phyloP scores from a whole-genome alignment of 2,797 vertebrate genomes.

The Petrocephalus sullivani region DNA sequence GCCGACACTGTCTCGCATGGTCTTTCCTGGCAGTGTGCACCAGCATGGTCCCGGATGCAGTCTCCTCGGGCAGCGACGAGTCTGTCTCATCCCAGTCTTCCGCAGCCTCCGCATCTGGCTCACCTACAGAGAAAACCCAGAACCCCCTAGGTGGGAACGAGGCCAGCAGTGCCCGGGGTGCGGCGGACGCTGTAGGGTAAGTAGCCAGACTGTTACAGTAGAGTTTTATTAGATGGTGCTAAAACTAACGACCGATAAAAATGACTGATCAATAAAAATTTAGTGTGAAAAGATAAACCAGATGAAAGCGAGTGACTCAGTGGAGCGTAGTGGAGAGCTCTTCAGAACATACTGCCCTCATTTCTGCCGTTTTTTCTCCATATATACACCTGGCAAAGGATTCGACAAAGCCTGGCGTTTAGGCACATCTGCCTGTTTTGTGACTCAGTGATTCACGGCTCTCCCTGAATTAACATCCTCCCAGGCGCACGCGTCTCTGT shows the following conservation, averaged over 20 bases:
- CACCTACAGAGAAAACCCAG: conserved; percentile 60
- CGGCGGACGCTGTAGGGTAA: conserved; percentile 59
- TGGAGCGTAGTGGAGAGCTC: not conserved
- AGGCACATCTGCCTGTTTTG: not conserved
- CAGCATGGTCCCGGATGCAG: conserved; percentile 66
- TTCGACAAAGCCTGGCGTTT: not conserved
- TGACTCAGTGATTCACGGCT: not conserved
- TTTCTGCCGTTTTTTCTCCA: not conserved
- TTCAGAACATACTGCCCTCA: not conserved
- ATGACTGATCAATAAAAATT: not conserved
- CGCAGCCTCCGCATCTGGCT: conserved; percentile 60
- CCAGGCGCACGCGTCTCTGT: not conserved
- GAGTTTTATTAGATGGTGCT: not conserved
- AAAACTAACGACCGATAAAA: not conserved
- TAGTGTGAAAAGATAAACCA: not conserved
- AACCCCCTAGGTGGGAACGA: conserved; percentile 47
- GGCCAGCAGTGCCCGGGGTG: conserved; percentile 45
- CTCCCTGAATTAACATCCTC: not conserved
- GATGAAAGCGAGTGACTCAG: not conserved
- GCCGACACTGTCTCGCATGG: not conserved
- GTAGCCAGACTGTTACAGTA: conserved; percentile 21
- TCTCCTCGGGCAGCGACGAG: conserved; percentile 80
- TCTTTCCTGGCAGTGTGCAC: conserved; percentile 35
- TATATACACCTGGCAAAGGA: not conserved
- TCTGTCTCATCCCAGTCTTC: conserved; percentile 87